Conservation (phyloP, 2,888 invertebrate genomes). For the Eustalomyia histrio region DNA sequence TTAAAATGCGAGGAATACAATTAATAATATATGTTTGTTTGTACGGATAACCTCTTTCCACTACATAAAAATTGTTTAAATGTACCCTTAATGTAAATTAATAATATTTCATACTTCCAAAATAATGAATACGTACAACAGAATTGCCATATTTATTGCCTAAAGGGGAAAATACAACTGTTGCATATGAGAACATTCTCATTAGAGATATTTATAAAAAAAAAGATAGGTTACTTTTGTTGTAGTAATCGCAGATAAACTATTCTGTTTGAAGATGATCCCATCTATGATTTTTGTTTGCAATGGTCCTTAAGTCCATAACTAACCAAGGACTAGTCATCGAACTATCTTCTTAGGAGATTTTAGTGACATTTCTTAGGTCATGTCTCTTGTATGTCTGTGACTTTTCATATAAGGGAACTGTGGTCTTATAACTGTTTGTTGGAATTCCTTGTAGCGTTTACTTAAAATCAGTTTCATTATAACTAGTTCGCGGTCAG, state of each 20-base stretch:
- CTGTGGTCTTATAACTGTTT: too few species aligned
- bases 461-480: too few species aligned
- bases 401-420: too few species aligned
- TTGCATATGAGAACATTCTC: conserved; percentile 45
- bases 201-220: conserved; percentile 12
- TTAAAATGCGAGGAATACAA: conserved; percentile 51
- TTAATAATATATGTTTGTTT: conserved; percentile 42
- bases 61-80: neutral
- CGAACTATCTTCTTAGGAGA: too few species aligned
- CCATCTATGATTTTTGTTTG: too few species aligned
- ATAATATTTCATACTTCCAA: conserved; percentile 23
- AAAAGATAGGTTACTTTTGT: conserved; percentile 23
- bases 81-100: conserved; percentile 46
- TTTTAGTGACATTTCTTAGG: too few species aligned
- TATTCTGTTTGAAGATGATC: too few species aligned
- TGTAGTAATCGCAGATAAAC: neutral
- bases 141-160: conserved; percentile 22
- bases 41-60: neutral
- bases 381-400: too few species aligned
- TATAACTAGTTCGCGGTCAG: too few species aligned
- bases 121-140: conserved; percentile 27
- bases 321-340: too few species aligned
- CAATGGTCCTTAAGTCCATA: too few species aligned
- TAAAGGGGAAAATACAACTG: conserved; percentile 16
- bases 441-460: too few species aligned